phyloP scores from a whole-genome alignment of 2,797 vertebrate genomes.

The Falco rusticolus region DNA sequence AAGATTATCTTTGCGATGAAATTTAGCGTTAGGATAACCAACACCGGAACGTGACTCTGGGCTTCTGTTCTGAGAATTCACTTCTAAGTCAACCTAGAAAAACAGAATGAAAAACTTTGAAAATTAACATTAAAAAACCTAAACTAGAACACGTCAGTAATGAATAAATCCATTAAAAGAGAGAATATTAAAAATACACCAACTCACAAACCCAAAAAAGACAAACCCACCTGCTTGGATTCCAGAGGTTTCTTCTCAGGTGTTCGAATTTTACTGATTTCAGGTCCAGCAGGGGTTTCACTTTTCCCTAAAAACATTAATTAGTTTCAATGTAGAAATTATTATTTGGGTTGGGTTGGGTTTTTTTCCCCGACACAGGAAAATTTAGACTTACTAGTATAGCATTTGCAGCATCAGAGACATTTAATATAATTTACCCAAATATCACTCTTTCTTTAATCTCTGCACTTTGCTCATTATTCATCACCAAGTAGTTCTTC shows the following conservation, averaged over 20 bases:
- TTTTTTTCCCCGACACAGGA: neutral
- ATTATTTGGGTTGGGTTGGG: neutral
- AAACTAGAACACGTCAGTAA: neutral
- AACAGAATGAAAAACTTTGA: neutral
- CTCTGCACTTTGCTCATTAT: neutral
- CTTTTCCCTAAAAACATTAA: slow-evolving; percentile 85
- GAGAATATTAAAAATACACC: neutral
- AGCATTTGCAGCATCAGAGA: neutral
- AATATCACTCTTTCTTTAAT: neutral
- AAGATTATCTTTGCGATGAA: slow-evolving; percentile 92
- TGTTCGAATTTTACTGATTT: slow-evolving; percentile 91
- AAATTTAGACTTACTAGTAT: neutral
- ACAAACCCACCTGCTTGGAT: slow-evolving; percentile 85
- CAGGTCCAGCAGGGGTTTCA: slow-evolving; percentile 87
- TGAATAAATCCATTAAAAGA: neutral
- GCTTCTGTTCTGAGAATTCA: slow-evolving; percentile 85
- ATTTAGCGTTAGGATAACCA: slow-evolving; percentile 85
- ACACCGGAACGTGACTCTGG: slow-evolving; percentile 86
- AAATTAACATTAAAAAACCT: neutral
- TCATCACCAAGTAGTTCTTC: neutral
- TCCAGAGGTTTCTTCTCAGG: slow-evolving; percentile 92
- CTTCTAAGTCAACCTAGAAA: slow-evolving; percentile 88
- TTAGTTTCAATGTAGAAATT: neutral
- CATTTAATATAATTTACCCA: neutral
- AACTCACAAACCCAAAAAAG: neutral